phyloP scores from a whole-genome alignment of 2,888 invertebrate genomes.

The Papilio elwesi region DNA sequence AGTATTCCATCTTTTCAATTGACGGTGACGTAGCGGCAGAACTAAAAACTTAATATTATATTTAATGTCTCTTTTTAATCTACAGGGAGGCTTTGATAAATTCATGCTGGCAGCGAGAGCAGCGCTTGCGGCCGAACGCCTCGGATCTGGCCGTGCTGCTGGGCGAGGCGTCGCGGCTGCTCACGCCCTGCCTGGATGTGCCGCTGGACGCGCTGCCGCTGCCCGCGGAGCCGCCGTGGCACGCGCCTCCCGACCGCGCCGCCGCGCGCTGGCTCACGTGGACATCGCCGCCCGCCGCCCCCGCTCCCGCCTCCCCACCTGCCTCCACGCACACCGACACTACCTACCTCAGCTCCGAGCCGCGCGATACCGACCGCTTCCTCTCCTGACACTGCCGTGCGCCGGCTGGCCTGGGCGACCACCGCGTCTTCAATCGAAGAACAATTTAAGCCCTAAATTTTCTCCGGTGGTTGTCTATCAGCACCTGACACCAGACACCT shows the following conservation, averaged over 20 bases:
- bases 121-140: slow-evolving; percentile 89
- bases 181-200: slow-evolving; percentile 91
- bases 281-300: slow-evolving; percentile 60
- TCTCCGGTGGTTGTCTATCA: no score
- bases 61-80: no score
- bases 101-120: slow-evolving; percentile 91
- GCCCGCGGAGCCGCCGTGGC: slow-evolving; percentile 73
- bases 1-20: no score
- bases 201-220: slow-evolving; percentile 90
- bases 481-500: no score
- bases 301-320: slow-evolving; percentile 59
- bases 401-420: slow-evolving; percentile 59
- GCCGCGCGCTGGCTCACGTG: slow-evolving; percentile 63
- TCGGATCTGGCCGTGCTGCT: slow-evolving; percentile 92
- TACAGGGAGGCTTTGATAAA: slow-evolving; percentile 89
- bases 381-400: slow-evolving; percentile 45
- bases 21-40: no score
- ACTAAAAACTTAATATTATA: no score
- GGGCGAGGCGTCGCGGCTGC: slow-evolving; percentile 89
- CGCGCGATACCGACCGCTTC: slow-evolving; percentile 58
- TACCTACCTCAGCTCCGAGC: slow-evolving; percentile 70
- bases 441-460: no score
- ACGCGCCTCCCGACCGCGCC: slow-evolving; percentile 55
- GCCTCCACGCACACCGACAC: slow-evolving; percentile 65
- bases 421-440: slow-evolving; percentile 54